Evolutionary conservation across 2,113 vertebrate species (phyloP).

Genomic region (Chionis minor): DNA sequence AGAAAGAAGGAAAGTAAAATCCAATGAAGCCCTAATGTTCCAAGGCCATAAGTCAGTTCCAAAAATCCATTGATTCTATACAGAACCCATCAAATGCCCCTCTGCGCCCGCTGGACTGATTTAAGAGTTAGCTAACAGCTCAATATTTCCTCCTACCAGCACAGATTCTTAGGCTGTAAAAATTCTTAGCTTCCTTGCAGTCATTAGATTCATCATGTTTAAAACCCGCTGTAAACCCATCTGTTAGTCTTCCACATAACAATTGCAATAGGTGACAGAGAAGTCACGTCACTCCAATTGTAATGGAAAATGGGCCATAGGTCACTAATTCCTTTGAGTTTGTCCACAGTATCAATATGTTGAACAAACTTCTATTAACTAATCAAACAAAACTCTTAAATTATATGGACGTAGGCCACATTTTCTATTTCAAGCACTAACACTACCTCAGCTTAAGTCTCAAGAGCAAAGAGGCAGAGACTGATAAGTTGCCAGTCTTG

Average conservation of each 20-base stretch:
- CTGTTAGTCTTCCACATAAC: background rate
- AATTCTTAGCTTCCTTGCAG: background rate
- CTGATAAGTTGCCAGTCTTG: background rate
- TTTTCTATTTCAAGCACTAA: fast-evolving
- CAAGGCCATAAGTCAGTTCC: background rate
- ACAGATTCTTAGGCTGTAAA: background rate
- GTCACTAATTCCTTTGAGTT: background rate
- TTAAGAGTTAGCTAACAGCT: background rate
- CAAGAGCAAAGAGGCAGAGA: background rate
- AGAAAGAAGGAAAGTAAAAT: background rate
- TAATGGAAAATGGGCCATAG: background rate
- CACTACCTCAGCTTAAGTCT: background rate
- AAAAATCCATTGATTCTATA: background rate
- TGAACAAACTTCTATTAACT: background rate
- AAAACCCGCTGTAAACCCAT: background rate
- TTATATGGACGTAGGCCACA: background rate
- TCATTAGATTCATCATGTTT: background rate
- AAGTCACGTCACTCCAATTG: fast-evolving
- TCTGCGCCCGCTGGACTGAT: background rate
- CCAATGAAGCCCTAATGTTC: background rate
- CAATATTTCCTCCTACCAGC: background rate
- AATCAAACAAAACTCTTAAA: background rate
- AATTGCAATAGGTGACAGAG: background rate
- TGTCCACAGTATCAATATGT: background rate
- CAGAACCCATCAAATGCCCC: background rate